Evolutionary conservation across 2,888 invertebrate genomes (phyloP).

Genomic region (Trisateles emortualis): DNA sequence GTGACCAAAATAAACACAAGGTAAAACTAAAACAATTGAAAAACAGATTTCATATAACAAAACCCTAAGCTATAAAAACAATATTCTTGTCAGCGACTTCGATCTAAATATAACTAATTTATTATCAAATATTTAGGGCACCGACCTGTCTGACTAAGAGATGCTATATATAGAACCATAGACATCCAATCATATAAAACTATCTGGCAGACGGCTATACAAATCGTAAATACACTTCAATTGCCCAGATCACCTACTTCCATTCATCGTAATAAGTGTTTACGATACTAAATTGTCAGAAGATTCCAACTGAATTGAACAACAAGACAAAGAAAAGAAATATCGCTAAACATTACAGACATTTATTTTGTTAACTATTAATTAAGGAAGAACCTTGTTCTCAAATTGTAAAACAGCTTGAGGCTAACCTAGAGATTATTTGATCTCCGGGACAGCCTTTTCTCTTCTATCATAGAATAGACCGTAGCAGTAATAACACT

Average conservation of each 20-base stretch:
- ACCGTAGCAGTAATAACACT: too few species aligned
- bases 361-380: too few species aligned
- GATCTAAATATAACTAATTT: background rate
- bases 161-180: background rate
- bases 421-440: too few species aligned
- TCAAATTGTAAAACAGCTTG: too few species aligned
- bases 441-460: too few species aligned
- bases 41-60: background rate
- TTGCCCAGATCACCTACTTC: slow-evolving; percentile 17
- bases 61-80: too few species aligned
- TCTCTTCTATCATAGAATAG: too few species aligned
- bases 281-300: slow-evolving; percentile 11
- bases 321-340: slow-evolving; percentile 2
- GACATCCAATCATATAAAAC: background rate
- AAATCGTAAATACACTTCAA: slow-evolving; percentile 22
- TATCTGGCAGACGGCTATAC: background rate
- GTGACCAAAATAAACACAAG: too few species aligned
- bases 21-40: background rate
- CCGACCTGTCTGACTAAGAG: background rate
- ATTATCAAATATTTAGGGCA: background rate
- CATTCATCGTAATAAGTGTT: slow-evolving; percentile 28
- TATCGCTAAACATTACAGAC: background rate
- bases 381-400: too few species aligned
- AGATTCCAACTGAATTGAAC: slow-evolving; percentile 1
- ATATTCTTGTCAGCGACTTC: too few species aligned